Evolutionary conservation across 2,888 invertebrate genomes (phyloP).

Genomic region (Oasisia sp.): DNA sequence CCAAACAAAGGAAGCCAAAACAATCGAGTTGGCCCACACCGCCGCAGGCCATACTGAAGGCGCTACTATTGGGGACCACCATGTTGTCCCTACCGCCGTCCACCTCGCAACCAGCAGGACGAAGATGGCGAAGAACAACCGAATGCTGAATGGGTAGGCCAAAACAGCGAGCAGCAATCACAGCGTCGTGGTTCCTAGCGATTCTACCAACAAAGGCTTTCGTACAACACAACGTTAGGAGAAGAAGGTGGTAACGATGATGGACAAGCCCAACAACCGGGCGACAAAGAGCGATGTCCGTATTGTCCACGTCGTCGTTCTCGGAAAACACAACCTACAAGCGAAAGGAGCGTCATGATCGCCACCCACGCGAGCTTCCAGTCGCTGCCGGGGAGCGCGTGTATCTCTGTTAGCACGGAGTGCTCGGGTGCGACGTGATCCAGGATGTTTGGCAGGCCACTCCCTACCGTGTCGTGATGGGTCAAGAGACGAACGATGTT

Average conservation of each 20-base stretch:
- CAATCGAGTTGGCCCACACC: constrained; percentile 30
- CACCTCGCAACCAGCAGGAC: background rate
- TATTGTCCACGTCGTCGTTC: background rate
- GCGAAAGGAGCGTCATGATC: too few relatives aligned
- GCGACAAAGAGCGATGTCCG: background rate
- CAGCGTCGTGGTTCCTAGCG: background rate
- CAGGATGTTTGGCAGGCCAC: too few relatives aligned
- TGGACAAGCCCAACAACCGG: background rate
- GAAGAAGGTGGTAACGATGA: background rate
- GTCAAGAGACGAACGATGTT: too few relatives aligned
- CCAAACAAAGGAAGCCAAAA: too few relatives aligned
- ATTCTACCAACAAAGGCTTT: too few relatives aligned
- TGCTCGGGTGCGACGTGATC: too few relatives aligned
- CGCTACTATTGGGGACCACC: constrained; percentile 47
- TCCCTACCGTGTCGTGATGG: too few relatives aligned
- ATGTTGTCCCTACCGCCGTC: constrained; percentile 38
- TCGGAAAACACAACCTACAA: too few relatives aligned
- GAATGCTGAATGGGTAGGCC: background rate
- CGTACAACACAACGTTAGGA: background rate
- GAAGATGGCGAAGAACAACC: background rate
- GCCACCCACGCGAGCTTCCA: too few relatives aligned
- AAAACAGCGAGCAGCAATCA: background rate
- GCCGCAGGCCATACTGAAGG: constrained; percentile 55
- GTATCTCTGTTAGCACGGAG: too few relatives aligned
- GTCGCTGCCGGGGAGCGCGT: too few relatives aligned